A percentile compares a stretch with the other conserved stretches of the same genome.
Conservation (phyloP, 1,140 invertebrate species). For the Philopotamus ludificatus region DNA sequence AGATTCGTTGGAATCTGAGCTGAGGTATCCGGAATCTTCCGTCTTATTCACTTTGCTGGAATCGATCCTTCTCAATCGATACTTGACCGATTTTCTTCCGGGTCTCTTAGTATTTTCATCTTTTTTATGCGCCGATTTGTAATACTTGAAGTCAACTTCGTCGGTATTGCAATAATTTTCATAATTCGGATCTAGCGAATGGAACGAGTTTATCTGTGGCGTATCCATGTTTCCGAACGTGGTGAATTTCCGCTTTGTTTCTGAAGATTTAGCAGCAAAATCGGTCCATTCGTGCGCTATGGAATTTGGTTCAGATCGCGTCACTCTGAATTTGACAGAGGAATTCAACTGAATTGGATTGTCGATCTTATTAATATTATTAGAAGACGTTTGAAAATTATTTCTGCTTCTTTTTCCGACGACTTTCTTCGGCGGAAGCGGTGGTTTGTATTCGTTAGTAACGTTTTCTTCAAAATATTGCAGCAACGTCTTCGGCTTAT, state of each 20-base stretch:
- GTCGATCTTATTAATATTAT: neutral
- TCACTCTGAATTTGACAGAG: constrained; percentile 32
- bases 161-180: constrained; percentile 24
- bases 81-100: constrained; percentile 47
- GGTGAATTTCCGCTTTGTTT: constrained; percentile 27
- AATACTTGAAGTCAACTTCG: constrained; percentile 20
- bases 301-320: constrained; percentile 32
- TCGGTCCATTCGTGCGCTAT: neutral
- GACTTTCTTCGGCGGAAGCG: constrained; percentile 61
- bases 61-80: constrained; percentile 49
- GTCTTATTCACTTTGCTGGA: constrained; percentile 52
- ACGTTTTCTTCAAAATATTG: neutral
- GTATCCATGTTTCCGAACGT: constrained; percentile 27
- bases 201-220: constrained; percentile 8
- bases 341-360: neutral
- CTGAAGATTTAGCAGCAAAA: neutral
- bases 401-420: constrained; percentile 9
- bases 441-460: constrained; percentile 47
- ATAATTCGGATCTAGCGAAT: constrained; percentile 31
- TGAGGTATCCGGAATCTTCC: constrained; percentile 69
- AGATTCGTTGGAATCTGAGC: constrained; percentile 65
- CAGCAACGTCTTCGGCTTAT: neutral
- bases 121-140: constrained; percentile 17
- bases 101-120: constrained; percentile 41
- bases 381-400: neutral